Percentiles rank a stretch among this genome's conserved stretches.
phyloP scores from a whole-genome alignment of 2,888 invertebrate species.

The Eugnorisma glareosa region DNA sequence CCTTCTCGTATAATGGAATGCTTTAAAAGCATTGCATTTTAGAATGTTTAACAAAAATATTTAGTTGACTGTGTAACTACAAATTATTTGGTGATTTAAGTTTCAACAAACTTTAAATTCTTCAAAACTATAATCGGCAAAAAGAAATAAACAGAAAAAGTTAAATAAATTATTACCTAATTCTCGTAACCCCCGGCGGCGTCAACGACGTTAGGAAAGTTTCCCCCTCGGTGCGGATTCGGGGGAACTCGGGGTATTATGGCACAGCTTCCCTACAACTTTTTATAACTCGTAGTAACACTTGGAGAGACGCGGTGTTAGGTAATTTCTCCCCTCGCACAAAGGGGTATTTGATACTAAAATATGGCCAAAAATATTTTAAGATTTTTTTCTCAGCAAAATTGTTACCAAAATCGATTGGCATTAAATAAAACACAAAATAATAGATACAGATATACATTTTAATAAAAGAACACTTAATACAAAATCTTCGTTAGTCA shows the following conservation, averaged over 20 bases:
- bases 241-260: slow-evolving; percentile 71
- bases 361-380: no score
- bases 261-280: slow-evolving; percentile 76
- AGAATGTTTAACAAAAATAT: background rate
- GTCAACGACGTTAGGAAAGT: slow-evolving; percentile 74
- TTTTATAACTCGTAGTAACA: slow-evolving; percentile 78
- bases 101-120: slow-evolving; percentile 36
- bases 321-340: slow-evolving; percentile 69
- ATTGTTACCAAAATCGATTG: no score
- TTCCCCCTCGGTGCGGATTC: slow-evolving; percentile 68
- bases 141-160: slow-evolving; percentile 68
- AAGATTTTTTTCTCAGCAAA: no score
- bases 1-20: background rate
- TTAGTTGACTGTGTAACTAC: background rate
- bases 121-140: slow-evolving; percentile 50
- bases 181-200: slow-evolving; percentile 77
- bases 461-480: no score
- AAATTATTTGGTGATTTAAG: slow-evolving; percentile 20
- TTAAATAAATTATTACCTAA: slow-evolving; percentile 83
- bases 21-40: background rate
- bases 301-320: slow-evolving; percentile 72
- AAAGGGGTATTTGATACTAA: no score
- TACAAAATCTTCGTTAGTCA: no score
- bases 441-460: no score
- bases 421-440: no score